Conservation (phyloP, 2,113 vertebrate species). For the Leptodactylus fuscus region DNA sequence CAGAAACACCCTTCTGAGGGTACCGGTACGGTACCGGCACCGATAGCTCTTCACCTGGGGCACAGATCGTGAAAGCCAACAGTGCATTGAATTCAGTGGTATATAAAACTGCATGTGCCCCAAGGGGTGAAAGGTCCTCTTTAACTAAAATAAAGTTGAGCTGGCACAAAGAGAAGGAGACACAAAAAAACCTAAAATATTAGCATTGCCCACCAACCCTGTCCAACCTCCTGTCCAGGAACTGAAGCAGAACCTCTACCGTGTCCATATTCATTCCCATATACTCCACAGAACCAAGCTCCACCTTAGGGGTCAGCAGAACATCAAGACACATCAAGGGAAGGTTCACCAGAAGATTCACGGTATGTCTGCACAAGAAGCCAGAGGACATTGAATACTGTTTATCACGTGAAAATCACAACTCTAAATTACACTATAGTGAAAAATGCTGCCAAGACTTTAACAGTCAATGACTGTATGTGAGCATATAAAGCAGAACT, state of each 20-base stretch:
- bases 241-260: slow-evolving; percentile 71
- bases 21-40: too few relatives aligned
- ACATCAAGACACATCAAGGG: slow-evolving; percentile 80
- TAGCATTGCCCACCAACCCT: slow-evolving; percentile 31
- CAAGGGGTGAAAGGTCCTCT: too few relatives aligned
- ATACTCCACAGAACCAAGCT: slow-evolving; percentile 68
- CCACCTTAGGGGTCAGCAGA: slow-evolving; percentile 68
- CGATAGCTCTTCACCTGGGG: too few relatives aligned
- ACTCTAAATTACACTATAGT: not conserved
- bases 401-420: not conserved
- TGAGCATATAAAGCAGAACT: too few relatives aligned
- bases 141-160: too few relatives aligned
- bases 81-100: too few relatives aligned
- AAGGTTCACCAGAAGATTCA: slow-evolving; percentile 58
- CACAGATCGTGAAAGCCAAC: too few relatives aligned
- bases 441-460: not conserved
- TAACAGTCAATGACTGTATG: too few relatives aligned
- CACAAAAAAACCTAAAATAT: not conserved
- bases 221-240: slow-evolving; percentile 61
- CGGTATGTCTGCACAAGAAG: slow-evolving; percentile 67
- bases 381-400: not conserved
- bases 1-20: too few relatives aligned
- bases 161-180: too few relatives aligned
- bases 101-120: too few relatives aligned
- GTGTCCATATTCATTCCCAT: slow-evolving; percentile 80